Percentiles rank a stretch among this genome's conserved stretches.
These are phyloP conservation scores for Antheraea mylitta DNA, from an alignment of 1,140 invertebrate species.

Conservation along the genomic window DNA sequence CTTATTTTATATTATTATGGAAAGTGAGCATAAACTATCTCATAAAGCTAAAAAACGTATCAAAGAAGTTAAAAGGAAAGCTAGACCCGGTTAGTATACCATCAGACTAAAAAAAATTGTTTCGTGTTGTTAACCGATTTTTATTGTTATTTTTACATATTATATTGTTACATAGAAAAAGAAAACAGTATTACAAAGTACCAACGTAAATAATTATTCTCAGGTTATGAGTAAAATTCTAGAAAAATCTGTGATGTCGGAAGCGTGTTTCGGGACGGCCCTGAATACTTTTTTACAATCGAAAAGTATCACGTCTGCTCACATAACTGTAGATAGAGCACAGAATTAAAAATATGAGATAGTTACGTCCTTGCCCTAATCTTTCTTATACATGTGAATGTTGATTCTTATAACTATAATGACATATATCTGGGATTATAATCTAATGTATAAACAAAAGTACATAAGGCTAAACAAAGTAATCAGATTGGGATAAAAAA, in stretches of 20 bases:
- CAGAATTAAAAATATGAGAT: neutral
- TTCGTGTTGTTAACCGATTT: no score
- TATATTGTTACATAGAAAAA: neutral
- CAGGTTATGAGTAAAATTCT: conserved; percentile 12
- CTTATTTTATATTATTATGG: conserved; percentile 50
- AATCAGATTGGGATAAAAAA: no score
- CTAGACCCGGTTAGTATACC: conserved; percentile 87
- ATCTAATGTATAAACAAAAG: no score
- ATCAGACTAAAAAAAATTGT: neutral
- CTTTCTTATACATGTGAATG: neutral
- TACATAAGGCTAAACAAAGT: no score
- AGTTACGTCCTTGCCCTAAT: neutral
- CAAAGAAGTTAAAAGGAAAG: conserved; percentile 92
- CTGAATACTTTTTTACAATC: neutral
- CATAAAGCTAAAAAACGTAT: conserved; percentile 90
- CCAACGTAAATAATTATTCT: neutral
- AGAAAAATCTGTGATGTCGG: conserved; percentile 18
- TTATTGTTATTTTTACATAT: no score
- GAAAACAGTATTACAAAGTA: neutral
- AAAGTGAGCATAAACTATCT: conserved; percentile 81
- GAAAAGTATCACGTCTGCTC: neutral
- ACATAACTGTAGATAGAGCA: neutral
- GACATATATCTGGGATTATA: no score
- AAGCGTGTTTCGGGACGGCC: neutral
- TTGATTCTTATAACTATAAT: neutral